Evolutionary conservation across 1,140 invertebrate genomes (phyloP), one percentile per base, ranked within the genome.

Genomic region (Procambarus clarkii): DNA sequence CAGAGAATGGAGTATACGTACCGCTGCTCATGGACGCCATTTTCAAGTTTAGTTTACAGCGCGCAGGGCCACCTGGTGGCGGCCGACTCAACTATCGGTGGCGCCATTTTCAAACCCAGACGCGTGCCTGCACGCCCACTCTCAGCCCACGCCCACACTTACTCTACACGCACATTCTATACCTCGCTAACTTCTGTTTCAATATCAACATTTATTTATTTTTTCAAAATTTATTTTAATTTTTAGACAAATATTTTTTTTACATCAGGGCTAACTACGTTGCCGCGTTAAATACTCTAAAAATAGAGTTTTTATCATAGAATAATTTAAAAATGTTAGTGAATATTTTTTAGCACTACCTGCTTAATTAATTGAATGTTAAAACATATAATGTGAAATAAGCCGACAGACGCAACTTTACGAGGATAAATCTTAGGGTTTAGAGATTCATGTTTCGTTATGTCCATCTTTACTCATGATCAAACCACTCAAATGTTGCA

Each of bases 31-130:
- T 76, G 79, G 87, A 89, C 87, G 87, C 87, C 87, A 89, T 89
- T 77, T 89, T 89, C 87, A 82, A 89, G 87, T 89, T 88, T 88
- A 83, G 87, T 89, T 82, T 83, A 83, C 79, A 54, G 45, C 45
- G 44, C 83, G 86, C 24, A 80, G 45, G 60, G 86, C 11, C 87
- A 83, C 76, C 87, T 89, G 87, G 79, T 21, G 7, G 83, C 69
- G 5, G 45, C 77, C 64, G 46, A 13, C 13, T 7, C 50, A 0
- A 83, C 45, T 46, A 18, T 44, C 3, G 11, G 9, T 3, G 5
- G 64, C 87, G 87, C 87, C 87, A 89, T 46, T 11, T 89, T 82
- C 54, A 45, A 88, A 89, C 3, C 18, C 7, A 5, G 50, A 54
- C 50, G 50, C 50, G 8, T 3, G 8, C 13, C 4, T 7, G 50